Evolutionary conservation across 2,113 vertebrate species (phyloP).

Genomic region (Odocoileus virginianus): DNA sequence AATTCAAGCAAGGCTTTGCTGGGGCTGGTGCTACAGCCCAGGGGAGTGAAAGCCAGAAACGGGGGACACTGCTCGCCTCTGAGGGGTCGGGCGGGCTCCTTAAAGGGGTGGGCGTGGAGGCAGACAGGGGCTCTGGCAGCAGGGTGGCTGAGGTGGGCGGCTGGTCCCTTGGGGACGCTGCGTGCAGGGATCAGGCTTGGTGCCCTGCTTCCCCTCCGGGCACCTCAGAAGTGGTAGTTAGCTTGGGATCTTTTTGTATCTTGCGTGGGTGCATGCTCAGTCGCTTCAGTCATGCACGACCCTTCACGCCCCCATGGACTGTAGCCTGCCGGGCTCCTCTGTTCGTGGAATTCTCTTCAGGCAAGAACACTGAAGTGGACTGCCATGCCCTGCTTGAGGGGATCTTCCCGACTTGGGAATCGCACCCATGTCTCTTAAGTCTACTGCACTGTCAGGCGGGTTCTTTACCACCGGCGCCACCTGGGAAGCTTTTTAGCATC

Average conservation of each 20-base stretch:
- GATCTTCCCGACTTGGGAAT: background rate
- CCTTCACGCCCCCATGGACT: background rate
- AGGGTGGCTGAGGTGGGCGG: background rate
- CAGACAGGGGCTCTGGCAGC: background rate
- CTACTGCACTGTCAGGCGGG: background rate
- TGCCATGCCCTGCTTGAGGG: background rate
- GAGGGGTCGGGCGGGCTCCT: background rate
- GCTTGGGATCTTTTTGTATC: background rate
- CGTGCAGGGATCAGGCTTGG: rapidly evolving
- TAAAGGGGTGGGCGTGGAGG: background rate
- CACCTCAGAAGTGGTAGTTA: background rate
- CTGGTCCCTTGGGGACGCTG: too few species aligned
- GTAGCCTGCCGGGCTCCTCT: background rate
- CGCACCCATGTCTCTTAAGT: background rate
- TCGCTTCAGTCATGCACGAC: rapidly evolving
- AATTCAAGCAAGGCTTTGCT: background rate
- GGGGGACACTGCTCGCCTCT: too few species aligned
- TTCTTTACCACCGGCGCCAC: background rate
- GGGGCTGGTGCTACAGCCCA: background rate
- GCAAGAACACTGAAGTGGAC: background rate
- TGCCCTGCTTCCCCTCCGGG: background rate
- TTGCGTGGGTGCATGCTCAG: background rate
- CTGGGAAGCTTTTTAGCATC: background rate
- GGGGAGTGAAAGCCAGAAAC: background rate
- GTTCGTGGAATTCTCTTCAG: background rate